Evolutionary conservation across 2,797 vertebrate genomes (phyloP).

Genomic region (Onychomys leucogaster): DNA sequence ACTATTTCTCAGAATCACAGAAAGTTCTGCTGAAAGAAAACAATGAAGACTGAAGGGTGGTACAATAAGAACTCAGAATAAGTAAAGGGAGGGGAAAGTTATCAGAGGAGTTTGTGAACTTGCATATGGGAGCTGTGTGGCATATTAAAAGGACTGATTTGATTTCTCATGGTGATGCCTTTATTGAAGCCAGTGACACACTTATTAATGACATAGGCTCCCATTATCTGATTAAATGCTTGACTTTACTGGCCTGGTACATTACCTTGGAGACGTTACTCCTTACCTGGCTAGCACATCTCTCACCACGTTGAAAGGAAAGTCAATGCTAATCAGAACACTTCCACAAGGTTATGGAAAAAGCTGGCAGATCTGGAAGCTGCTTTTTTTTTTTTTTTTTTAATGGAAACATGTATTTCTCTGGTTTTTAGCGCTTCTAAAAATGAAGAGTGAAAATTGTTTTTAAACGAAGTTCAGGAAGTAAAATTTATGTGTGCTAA

Average conservation of each 20-base stretch:
- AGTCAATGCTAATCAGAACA: conserved; percentile 45
- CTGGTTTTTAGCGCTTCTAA: conserved; percentile 39
- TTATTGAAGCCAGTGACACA: conserved; percentile 62
- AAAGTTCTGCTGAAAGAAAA: background rate
- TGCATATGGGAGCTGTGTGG: background rate
- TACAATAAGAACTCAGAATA: background rate
- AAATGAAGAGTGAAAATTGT: background rate
- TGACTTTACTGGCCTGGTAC: conserved; percentile 70
- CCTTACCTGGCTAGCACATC: conserved; percentile 58
- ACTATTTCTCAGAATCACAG: background rate
- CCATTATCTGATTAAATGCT: conserved; percentile 73
- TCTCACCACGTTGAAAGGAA: conserved; percentile 63
- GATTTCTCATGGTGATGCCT: conserved; percentile 61
- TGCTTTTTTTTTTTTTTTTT: conserved; percentile 22
- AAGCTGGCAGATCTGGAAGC: background rate
- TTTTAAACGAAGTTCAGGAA: background rate
- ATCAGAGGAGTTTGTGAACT: background rate
- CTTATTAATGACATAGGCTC: conserved; percentile 62
- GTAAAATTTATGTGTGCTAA: conserved; percentile 57
- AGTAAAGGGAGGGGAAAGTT: background rate
- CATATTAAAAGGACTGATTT: conserved; percentile 66
- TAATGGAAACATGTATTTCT: background rate
- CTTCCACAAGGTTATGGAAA: conserved; percentile 64
- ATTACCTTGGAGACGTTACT: conserved; percentile 62
- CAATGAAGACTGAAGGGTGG: background rate